These are phyloP conservation scores for Myocastor coypus DNA, from an alignment of 2,113 vertebrate species.

Conservation along the genomic window DNA sequence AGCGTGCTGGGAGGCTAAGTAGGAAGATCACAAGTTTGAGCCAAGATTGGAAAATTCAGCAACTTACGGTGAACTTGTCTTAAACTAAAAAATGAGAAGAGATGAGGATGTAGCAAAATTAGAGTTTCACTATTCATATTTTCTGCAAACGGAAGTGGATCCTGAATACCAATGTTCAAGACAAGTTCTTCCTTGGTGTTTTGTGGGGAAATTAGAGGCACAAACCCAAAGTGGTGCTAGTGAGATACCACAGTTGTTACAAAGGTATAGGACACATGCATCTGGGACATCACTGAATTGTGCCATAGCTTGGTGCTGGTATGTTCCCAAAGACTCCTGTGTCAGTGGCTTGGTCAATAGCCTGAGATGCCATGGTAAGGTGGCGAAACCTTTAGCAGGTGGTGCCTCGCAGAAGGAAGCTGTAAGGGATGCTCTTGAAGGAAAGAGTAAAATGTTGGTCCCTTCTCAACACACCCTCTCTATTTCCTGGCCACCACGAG, in stretches of 20 bases:
- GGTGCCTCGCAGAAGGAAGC: accelerated
- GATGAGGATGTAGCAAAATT: neutral
- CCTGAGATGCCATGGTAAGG: neutral
- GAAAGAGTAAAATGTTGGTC: too few relatives aligned
- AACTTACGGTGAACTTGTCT: neutral
- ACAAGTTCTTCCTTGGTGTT: neutral
- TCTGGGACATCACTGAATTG: neutral
- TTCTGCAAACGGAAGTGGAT: constrained; percentile 21
- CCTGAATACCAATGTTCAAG: neutral
- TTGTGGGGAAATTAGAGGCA: neutral
- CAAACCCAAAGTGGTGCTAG: neutral
- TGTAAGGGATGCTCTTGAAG: neutral
- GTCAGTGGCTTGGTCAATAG: neutral
- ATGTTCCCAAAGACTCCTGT: neutral
- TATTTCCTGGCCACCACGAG: neutral
- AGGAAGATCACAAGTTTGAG: neutral
- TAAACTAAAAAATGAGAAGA: neutral
- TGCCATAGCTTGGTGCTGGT: neutral
- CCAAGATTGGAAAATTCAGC: neutral
- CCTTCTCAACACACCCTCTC: neutral
- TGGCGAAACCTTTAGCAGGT: too few relatives aligned
- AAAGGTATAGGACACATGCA: neutral
- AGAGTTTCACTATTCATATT: neutral
- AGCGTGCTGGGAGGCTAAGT: neutral
- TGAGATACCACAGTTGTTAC: neutral